phyloP scores from a whole-genome alignment of 2,888 invertebrate species.

The Ethmia dodecea region DNA sequence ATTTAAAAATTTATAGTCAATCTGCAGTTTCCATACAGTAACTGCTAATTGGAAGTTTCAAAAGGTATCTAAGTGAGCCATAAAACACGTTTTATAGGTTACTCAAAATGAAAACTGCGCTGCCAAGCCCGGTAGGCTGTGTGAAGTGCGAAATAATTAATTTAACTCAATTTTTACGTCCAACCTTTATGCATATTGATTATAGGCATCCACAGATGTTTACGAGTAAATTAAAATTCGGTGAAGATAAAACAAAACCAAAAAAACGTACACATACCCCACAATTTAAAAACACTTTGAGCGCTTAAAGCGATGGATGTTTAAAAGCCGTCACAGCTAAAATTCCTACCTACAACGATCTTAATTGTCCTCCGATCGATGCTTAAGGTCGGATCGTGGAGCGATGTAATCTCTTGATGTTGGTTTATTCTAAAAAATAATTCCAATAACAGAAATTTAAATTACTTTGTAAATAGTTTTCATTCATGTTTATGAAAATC shows the following conservation, averaged over 20 bases:
- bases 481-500: no score
- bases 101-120: no score
- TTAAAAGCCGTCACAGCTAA: conserved; percentile 39
- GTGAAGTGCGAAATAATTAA: conserved; percentile 6
- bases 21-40: no score
- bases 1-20: no score
- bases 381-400: conserved; percentile 34
- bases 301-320: conserved; percentile 32
- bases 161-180: neutral
- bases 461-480: no score
- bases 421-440: conserved; percentile 30
- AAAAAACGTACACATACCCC: conserved; percentile 13
- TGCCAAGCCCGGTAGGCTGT: neutral
- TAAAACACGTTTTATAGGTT: no score
- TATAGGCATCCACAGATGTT: neutral
- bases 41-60: no score
- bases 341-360: conserved; percentile 34
- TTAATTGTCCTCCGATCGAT: conserved; percentile 46
- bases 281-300: conserved; percentile 34
- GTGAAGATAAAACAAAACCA: conserved; percentile 4
- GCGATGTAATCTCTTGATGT: conserved; percentile 34
- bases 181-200: conserved; percentile 3
- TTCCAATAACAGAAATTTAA: no score
- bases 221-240: conserved; percentile 5
- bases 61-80: no score